Evolutionary conservation across 2,113 vertebrate genomes (phyloP).

Genomic region (Oreotragus oreotragus): DNA sequence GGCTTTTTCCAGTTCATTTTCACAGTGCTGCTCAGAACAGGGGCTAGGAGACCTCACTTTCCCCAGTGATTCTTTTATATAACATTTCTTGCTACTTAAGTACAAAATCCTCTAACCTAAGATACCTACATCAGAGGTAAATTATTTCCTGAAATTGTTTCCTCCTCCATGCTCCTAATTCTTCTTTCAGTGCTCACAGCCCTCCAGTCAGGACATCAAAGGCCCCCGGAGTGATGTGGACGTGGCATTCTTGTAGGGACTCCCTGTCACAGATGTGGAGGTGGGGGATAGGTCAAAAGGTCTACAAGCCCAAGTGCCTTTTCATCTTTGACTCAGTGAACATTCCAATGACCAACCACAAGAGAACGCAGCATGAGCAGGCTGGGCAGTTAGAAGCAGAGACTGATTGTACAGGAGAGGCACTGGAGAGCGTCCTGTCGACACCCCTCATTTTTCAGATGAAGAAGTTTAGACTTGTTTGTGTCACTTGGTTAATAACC

Average conservation of each 20-base stretch:
- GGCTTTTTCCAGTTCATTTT: conserved; percentile 55
- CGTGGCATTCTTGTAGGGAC: not conserved
- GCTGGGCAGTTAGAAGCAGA: not conserved
- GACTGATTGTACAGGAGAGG: too few species aligned
- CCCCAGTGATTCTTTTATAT: not conserved
- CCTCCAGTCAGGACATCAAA: not conserved
- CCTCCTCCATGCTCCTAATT: not conserved
- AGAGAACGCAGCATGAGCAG: too few species aligned
- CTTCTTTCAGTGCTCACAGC: not conserved
- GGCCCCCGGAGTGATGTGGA: too few species aligned
- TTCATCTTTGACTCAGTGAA: not conserved
- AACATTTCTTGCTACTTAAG: conserved; percentile 25
- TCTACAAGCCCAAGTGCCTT: accelerated
- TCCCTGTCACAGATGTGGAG: not conserved
- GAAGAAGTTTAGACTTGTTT: not conserved
- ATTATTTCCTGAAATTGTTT: not conserved
- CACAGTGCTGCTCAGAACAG: not conserved
- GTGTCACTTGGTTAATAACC: not conserved
- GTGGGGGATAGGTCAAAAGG: not conserved
- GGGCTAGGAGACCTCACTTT: conserved; percentile 29
- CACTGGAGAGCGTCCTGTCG: not conserved
- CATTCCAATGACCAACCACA: not conserved
- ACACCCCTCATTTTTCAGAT: not conserved
- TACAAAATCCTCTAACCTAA: conserved; percentile 40
- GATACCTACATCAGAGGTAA: not conserved